Evolutionary conservation across 2,888 invertebrate species (phyloP), one percentile per base, ranked within the genome.

Genomic region (Aelia acuminata): DNA sequence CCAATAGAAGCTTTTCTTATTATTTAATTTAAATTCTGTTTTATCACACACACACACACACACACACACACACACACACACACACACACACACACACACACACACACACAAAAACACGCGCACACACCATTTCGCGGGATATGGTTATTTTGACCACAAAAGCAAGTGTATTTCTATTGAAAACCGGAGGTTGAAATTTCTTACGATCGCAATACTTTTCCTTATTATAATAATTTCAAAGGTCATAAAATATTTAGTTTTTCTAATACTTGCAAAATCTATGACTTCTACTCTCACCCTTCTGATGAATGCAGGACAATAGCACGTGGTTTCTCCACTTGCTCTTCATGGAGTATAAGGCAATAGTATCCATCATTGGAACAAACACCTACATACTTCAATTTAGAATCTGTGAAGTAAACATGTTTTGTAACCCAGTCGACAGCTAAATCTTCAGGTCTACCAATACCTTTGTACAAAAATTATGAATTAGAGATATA

Each of bases 401-500:
- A 93, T 57, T 94, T 94, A 0, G 95, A 94, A 91, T 97, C 97
- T 3, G 96, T 95, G 92, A 97, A 96, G 92, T 97, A 97, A 70
- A 98, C 94, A 92, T 97, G 97, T 0, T 94, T 94, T 0, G 96
- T 96, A 13, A 96, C 91, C 95, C 95, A 96, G 92, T 97, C 97
- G 39, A 96, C 93, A 0, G 96, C 95, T 88, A 97, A 93, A 90
- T 96, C 96, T 89, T 96, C 96, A 0, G 96, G 96, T 8, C 94
- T 93, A 89, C 95, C 95, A 0, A 97, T 91, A 0, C 97, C 97
- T 90, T 47, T 22, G 85, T 39, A 84, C 49, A 49, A 26, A 85
- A 4, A 35, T 8, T 26, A 1, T 47, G 84, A 49, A 63, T 39
- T 87, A 11, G 63, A 84, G 87, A 20, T 47, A 75, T 3, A 80